Base-by-base conservation (phyloP, 1,140 invertebrate species). In the Formica exsecta region DNA sequence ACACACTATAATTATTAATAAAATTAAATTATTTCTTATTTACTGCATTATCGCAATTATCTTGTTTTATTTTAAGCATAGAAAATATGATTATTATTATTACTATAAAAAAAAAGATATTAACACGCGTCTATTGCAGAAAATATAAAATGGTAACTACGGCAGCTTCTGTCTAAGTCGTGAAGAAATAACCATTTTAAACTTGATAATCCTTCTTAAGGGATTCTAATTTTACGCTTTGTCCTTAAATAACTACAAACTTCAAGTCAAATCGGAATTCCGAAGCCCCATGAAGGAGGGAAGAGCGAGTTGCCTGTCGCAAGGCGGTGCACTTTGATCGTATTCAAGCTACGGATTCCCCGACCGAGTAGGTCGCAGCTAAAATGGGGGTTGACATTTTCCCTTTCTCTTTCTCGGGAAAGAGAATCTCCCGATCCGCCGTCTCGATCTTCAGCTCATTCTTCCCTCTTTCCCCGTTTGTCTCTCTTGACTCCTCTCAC, bases 381-480 rank as follows among this genome's bases (percentile, higher is more conserved):
- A 76, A 86, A 89, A 73, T 80, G 87, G 85, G 88, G 85, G 79
- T 89, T 89, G 83, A 86, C 85, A 80, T 76, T 86, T 64, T 70
- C 88, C 84, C 79, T 73, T 64, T 57, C 51, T 38, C 64, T 54
- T 29, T 54, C 59, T 62, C 48, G 32, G n/a, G 36, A 51, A 51
- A 51, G 48, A 51, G 48, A 25, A 57, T 81, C 57, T 25, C 36
- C 62, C 48, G 73, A 85, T 62, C 59, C 41, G 48, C 41, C n/a
- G 32, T 57, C n/a, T 59, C 87, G 68, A 29, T 25, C 25, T 79
- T 68, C 59, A 61, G 64, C 81, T 51, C 48, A 57, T 61, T 76
- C 51, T 41, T 68, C 57, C 51, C 79, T 57, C 61, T 86, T 86
- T 87, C 81, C 79, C 59, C 48, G 76, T 77, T 85, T 79, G 65